These are phyloP conservation scores for Drosophila tropicalis DNA, from an alignment of 1,140 invertebrate species.

Conservation along the genomic window DNA sequence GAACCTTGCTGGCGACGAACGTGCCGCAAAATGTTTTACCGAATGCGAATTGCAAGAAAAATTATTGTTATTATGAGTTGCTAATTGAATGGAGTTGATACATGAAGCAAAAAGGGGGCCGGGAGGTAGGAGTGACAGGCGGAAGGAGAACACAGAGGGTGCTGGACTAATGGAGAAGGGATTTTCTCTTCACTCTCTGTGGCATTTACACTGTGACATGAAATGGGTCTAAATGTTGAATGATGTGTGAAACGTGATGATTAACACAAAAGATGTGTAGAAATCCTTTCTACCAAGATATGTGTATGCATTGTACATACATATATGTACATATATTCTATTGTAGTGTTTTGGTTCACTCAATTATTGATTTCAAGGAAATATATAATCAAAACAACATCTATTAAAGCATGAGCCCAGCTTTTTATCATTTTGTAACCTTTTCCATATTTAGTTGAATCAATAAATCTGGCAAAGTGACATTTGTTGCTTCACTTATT, in stretches of 20 bases:
- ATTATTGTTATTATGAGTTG: constrained; percentile 81
- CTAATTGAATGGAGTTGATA: constrained; percentile 78
- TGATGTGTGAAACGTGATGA: constrained; percentile 31
- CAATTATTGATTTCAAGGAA: neutral
- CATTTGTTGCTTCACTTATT: neutral
- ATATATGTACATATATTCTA: neutral
- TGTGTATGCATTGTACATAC: neutral
- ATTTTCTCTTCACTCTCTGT: constrained; percentile 6
- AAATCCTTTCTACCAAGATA: neutral
- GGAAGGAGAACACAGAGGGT: neutral
- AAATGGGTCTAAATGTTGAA: constrained; percentile 26
- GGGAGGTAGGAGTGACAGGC: neutral
- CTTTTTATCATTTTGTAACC: neutral
- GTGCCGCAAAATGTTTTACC: constrained; percentile 77
- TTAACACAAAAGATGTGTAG: neutral
- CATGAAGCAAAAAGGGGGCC: constrained; percentile 14
- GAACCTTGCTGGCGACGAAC: constrained; percentile 67
- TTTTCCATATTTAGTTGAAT: neutral
- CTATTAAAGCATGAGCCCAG: too few relatives aligned
- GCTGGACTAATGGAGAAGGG: constrained; percentile 2
- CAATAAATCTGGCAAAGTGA: neutral
- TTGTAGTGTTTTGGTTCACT: neutral
- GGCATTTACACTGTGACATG: constrained; percentile 33
- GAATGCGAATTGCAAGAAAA: constrained; percentile 75
- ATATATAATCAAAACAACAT: neutral